Percentiles rank a stretch among this genome's conserved stretches.
phyloP scores from a whole-genome alignment of 2,888 invertebrate species.

The Agonum fuliginosum region DNA sequence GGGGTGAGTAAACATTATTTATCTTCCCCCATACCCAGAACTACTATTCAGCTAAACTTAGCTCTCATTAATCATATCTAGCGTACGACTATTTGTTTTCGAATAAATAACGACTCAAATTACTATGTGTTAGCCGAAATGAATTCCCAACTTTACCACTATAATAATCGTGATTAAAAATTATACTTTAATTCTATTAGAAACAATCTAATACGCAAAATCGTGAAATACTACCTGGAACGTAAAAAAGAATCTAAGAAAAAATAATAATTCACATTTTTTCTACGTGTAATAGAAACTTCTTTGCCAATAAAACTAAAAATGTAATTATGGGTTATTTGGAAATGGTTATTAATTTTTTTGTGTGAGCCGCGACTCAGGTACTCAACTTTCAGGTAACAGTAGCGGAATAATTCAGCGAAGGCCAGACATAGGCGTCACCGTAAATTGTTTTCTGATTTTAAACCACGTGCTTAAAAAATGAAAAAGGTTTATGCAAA shows the following conservation, averaged over 20 bases:
- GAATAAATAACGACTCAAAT: conserved; percentile 20
- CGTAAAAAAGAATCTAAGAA: background rate
- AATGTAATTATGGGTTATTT: conserved; percentile 41
- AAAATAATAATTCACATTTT: conserved; percentile 28
- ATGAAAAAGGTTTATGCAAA: background rate
- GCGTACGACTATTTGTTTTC: conserved; percentile 27
- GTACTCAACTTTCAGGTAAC: conserved; percentile 32
- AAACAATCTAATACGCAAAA: conserved; percentile 1
- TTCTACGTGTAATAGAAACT: conserved; percentile 33
- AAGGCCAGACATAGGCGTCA: conserved; percentile 19
- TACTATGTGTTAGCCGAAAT: conserved; percentile 7
- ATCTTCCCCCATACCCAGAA: conserved; percentile 18
- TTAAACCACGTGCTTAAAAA: conserved; percentile 27
- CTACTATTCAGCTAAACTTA: conserved; percentile 37
- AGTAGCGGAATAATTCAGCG: conserved; percentile 23
- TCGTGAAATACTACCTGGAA: background rate
- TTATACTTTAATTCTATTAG: background rate
- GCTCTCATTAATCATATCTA: conserved; percentile 37
- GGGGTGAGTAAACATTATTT: conserved; percentile 76
- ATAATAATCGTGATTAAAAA: background rate
- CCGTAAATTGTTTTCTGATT: conserved; percentile 23
- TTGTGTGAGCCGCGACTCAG: conserved; percentile 6
- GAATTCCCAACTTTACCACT: background rate
- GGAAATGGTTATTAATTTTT: conserved; percentile 42
- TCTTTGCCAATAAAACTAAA: conserved; percentile 29